Evolutionary conservation across 2,797 vertebrate genomes (phyloP).

Genomic region (Rhyacichthys aspro): DNA sequence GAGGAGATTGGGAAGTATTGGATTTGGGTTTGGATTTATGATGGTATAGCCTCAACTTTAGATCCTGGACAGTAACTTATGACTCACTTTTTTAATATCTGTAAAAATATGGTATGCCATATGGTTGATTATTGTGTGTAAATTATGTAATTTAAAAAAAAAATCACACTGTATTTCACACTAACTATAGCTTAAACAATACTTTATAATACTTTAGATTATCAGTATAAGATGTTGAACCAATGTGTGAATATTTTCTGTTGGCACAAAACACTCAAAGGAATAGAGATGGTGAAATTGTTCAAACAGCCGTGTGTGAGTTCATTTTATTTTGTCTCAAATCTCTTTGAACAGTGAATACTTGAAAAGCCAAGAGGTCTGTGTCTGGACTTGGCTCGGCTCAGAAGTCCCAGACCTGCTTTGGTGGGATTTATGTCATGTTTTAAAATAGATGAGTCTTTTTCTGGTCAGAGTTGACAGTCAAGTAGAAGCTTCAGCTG

Average conservation of each 20-base stretch:
- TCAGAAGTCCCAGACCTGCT: constrained; percentile 22
- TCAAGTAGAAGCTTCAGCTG: constrained; percentile 24
- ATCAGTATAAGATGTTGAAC: constrained; percentile 6
- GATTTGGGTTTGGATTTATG: constrained; percentile 7
- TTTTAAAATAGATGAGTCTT: constrained; percentile 43
- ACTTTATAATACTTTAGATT: neutral
- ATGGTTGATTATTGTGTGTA: neutral
- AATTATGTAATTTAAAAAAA: neutral
- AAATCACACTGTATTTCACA: constrained; percentile 40
- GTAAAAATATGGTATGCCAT: neutral
- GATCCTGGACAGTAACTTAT: neutral
- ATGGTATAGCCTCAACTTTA: constrained; percentile 8
- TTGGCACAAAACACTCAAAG: constrained; percentile 5
- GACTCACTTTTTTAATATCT: neutral
- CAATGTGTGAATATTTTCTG: constrained; percentile 5
- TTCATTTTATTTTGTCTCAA: constrained; percentile 2
- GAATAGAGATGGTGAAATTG: neutral
- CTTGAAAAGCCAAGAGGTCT: neutral
- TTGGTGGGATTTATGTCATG: constrained; percentile 21
- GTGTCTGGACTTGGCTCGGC: constrained; percentile 2
- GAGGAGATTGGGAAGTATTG: constrained; percentile 6
- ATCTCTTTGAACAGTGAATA: constrained; percentile 25
- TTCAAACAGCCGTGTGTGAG: neutral
- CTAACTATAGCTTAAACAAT: constrained; percentile 25
- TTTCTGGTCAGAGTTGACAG: constrained; percentile 42